Evolutionary conservation across 2,113 vertebrate species (phyloP), one percentile per base, ranked within the genome.

Genomic region (Calyptomena viridis): DNA sequence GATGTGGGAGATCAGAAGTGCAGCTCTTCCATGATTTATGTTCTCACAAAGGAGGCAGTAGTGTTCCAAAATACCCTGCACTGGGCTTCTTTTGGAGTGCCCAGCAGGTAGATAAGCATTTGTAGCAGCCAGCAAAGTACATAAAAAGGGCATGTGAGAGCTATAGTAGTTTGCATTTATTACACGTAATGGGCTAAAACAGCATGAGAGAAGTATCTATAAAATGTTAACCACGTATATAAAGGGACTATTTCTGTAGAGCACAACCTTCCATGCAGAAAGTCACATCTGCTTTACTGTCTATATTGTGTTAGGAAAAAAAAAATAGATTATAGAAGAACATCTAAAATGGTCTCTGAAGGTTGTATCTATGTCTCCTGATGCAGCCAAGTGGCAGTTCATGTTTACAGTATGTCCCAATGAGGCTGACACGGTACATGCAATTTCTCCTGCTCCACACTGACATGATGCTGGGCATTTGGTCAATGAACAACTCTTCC

Each of bases 1-100:
- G 75, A 87, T 87, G 37, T 44, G 40, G 62, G 49, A 93, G 66
- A 75, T 47, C 44, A 76, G 71, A 93, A 87, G 35, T 31, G 33
- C 56, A 68, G 66, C 55, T 91, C 49, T 85, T 85, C 46, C 1
- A 1, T 42, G 44, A 85, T 40, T 88, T 63, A 76, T 2, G 0
- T 80, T 49, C 52, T 31, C 22, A 59, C 39, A 66, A 71, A 84
- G 59, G 27, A 74, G 33, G 52, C 35, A 81, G 17, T 12, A 73
- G n/a, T 56, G 35, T 78, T 78, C 59, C 87, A 75, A 60, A 94
- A 66, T n/a, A 71, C 35, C 13, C 56, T n/a, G 6, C 0, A 2
- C 83, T 35, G 62, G 58, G 40, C 14, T 21, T 14, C 59, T 71
- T 83, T 91, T 53, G 11, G 62, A 80, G 47, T 25, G 17, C 66